Evolutionary conservation across 2,113 vertebrate species (phyloP).

Genomic region (Paracanthobrama guichenoti): DNA sequence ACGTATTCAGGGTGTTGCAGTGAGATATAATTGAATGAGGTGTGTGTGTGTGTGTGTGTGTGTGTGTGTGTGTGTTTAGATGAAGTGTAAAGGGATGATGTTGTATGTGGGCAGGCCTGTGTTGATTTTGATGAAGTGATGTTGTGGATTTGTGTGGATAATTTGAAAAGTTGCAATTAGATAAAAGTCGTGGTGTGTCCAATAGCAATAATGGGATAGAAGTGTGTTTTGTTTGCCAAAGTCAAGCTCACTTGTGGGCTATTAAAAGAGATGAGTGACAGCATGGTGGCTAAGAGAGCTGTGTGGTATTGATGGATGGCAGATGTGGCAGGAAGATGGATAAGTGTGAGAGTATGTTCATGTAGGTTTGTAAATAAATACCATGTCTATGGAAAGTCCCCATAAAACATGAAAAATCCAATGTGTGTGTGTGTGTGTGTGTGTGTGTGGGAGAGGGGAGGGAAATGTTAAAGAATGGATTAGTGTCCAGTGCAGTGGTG

Average conservation of each 20-base stretch:
- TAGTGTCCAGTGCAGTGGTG: constrained; percentile 18
- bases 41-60: constrained; percentile 11
- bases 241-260: not conserved
- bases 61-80: constrained; percentile 9
- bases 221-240: not conserved
- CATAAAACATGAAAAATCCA: too few species aligned
- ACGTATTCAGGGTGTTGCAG: not conserved
- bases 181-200: not conserved
- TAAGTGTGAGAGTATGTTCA: not conserved
- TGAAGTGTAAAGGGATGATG: not conserved
- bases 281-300: too few species aligned
- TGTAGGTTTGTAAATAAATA: not conserved
- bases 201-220: not conserved
- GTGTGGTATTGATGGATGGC: constrained; percentile 6
- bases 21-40: constrained; percentile 1
- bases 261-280: not conserved
- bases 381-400: too few species aligned
- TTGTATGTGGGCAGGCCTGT: constrained; percentile 6
- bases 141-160: constrained; percentile 7
- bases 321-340: not conserved
- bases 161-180: constrained; percentile 22
- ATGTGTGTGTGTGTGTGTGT: not conserved
- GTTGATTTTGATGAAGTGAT: not conserved
- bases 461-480: not conserved
- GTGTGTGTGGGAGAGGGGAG: not conserved